Conservation (phyloP, 1,140 invertebrate species). For the Drosophila sucinea region DNA sequence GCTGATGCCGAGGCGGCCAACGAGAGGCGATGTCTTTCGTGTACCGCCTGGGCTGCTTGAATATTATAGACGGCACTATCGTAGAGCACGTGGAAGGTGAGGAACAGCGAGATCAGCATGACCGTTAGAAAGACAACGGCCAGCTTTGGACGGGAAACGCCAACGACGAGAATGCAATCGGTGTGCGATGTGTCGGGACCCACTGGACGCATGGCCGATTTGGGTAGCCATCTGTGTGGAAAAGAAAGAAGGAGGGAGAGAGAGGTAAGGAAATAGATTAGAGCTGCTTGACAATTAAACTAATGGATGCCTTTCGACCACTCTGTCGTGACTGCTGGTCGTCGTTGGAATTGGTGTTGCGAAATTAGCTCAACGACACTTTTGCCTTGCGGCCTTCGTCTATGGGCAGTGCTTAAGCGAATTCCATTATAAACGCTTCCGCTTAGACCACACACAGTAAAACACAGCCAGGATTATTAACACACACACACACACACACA, state of each 20-base stretch:
- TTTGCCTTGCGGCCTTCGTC: slow-evolving; percentile 10
- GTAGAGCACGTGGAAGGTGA: slow-evolving; percentile 92
- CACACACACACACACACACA: slow-evolving; percentile 38
- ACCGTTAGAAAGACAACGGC: slow-evolving; percentile 90
- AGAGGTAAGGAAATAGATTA: slow-evolving; percentile 35
- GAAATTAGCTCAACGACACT: slow-evolving; percentile 60
- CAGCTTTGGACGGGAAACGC: slow-evolving; percentile 90
- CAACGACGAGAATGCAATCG: slow-evolving; percentile 91
- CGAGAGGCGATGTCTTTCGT: slow-evolving; percentile 72
- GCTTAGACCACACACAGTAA: slow-evolving; percentile 66
- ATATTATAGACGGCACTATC: slow-evolving; percentile 92
- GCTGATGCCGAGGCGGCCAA: slow-evolving; percentile 52
- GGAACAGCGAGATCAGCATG: slow-evolving; percentile 89
- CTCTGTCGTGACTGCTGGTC: background rate
- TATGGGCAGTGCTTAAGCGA: slow-evolving; percentile 61
- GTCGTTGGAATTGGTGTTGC: slow-evolving; percentile 17
- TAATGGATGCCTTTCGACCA: slow-evolving; percentile 27
- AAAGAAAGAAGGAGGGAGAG: slow-evolving; percentile 8
- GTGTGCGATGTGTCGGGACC: slow-evolving; percentile 88
- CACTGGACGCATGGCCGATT: slow-evolving; percentile 89
- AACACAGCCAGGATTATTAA: slow-evolving; percentile 66
- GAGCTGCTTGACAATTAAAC: slow-evolving; percentile 19
- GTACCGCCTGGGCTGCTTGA: slow-evolving; percentile 83
- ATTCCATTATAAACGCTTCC: slow-evolving; percentile 79
- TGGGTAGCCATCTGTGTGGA: slow-evolving; percentile 89